Percentiles rank a stretch among this genome's conserved stretches.
Conservation (phyloP, 1,140 invertebrate genomes). For the Bombus superbus region DNA sequence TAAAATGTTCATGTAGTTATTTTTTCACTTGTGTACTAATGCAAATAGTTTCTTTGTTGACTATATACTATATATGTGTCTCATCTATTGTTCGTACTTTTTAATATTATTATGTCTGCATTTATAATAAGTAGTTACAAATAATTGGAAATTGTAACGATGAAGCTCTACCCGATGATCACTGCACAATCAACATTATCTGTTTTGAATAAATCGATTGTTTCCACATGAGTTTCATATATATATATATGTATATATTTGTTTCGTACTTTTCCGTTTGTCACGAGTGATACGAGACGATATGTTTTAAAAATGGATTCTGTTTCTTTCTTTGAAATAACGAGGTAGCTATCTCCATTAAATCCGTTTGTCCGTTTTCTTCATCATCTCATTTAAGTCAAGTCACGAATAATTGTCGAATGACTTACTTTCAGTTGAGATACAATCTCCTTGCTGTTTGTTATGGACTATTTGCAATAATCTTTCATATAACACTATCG, state of each 20-base stretch:
- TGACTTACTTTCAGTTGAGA: background rate
- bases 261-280: background rate
- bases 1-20: background rate
- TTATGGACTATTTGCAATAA: background rate
- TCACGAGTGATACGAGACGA: background rate
- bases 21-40: background rate
- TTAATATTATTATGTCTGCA: background rate
- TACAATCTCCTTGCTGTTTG: background rate
- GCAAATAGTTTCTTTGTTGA: background rate
- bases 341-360: background rate
- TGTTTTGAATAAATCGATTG: too few species aligned
- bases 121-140: too few species aligned
- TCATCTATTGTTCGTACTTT: background rate
- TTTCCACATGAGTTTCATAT: background rate
- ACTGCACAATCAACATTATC: background rate
- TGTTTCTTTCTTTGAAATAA: conserved; percentile 2
- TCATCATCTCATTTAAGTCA: background rate
- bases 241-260: background rate
- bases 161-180: too few species aligned
- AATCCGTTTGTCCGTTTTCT: background rate
- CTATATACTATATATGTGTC: too few species aligned
- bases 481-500: background rate
- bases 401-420: background rate
- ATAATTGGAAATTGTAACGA: too few species aligned
- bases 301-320: background rate